A percentile compares a stretch with the other conserved stretches of the same genome.
These are phyloP conservation scores for Discoglossus pictus DNA, from an alignment of 2,797 vertebrate genomes.

Conservation along the genomic window DNA sequence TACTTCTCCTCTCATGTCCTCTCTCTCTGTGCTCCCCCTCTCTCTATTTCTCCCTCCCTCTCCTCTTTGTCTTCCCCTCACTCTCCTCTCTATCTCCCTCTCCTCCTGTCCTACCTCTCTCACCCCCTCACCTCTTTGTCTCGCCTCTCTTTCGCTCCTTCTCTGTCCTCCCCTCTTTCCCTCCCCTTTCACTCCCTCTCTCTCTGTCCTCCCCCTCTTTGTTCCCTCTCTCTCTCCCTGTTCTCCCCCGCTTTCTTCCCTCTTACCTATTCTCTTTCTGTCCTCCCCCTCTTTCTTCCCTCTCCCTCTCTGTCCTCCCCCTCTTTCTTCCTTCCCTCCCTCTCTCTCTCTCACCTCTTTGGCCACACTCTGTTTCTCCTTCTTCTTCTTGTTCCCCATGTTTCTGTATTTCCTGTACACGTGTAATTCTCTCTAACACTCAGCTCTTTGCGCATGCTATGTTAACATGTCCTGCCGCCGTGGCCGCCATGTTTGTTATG, in stretches of 20 bases:
- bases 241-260: background rate
- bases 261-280: background rate
- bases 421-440: constrained; percentile 1
- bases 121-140: background rate
- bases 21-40: background rate
- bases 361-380: constrained; percentile 20
- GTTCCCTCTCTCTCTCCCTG: background rate
- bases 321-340: background rate
- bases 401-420: constrained; percentile 8
- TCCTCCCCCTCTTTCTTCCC: background rate
- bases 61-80: no score
- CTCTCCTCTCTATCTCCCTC: background rate
- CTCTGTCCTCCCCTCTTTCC: background rate
- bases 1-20: background rate
- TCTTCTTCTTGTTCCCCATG: constrained; percentile 8
- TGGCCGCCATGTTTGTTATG: constrained; percentile 7
- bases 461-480: background rate
- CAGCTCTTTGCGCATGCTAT: no score
- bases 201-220: background rate
- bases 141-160: background rate
- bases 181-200: background rate
- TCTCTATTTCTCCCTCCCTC: background rate
- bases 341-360: constrained; percentile 23
- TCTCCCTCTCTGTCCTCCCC: background rate
- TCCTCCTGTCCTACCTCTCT: background rate